Percentiles rank a stretch among this genome's conserved stretches.
phyloP scores from a whole-genome alignment of 2,113 vertebrate genomes.

The Psilopogon haemacephalus region DNA sequence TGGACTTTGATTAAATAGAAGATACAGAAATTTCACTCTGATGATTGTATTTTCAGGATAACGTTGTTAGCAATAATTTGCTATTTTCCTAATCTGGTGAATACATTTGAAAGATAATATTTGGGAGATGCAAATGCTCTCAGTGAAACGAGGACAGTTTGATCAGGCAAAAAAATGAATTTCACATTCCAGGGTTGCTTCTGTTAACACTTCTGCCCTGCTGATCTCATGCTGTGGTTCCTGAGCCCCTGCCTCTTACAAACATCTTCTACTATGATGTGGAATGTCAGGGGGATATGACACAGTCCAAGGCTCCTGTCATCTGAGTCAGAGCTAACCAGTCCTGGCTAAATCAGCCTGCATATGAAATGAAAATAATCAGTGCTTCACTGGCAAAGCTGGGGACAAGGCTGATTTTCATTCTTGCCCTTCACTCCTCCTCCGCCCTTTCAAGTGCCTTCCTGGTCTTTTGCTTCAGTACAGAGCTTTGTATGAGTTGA shows the following conservation, averaged over 20 bases:
- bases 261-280: rapidly evolving
- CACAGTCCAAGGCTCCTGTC: background rate
- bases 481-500: rapidly evolving
- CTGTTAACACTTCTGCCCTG: background rate
- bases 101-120: background rate
- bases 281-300: background rate
- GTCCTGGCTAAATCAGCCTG: background rate
- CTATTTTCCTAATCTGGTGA: background rate
- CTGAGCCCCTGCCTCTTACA: background rate
- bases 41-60: slow-evolving; percentile 39
- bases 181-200: background rate
- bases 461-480: background rate
- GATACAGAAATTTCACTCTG: slow-evolving; percentile 40
- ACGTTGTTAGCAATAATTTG: slow-evolving; percentile 60
- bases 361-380: background rate
- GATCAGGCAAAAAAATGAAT: background rate
- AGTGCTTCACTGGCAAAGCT: background rate
- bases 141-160: background rate
- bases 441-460: background rate
- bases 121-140: background rate
- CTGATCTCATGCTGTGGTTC: rapidly evolving
- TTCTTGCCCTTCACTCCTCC: background rate
- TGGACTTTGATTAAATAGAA: slow-evolving; percentile 58
- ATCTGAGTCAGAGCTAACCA: background rate
- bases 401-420: background rate